Base-by-base conservation (phyloP, 2,888 invertebrate species). In the Drosophila mettleri region DNA sequence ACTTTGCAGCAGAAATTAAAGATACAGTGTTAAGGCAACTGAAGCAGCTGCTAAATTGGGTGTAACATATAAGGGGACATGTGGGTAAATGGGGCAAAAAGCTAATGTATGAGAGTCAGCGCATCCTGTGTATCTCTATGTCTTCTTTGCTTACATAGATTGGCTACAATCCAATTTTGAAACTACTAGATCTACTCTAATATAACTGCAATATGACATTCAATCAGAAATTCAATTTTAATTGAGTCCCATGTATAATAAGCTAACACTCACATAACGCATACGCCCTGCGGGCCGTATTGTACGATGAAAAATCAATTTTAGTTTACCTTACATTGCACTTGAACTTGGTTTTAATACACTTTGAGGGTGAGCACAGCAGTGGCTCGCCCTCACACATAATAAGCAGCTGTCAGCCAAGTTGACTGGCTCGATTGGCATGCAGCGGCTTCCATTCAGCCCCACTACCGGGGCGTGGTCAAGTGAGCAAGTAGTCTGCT, bases 271-370 rank as follows among this genome's bases (percentile, higher is more conserved):
- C n/a, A 6, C 12, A 14, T 48, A 20, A 29, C 10, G 62, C 48
- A 60, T 53, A 54, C 57, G 61, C 46, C 80, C 36, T 62, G 41
- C 36, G 38, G 14, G 38, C 34, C n/a, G 0, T 3, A 6, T 20
- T 18, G 12, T 27, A 16, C 24, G 27, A n/a, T 54, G 6, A 3
- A 46, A 78, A 75, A 79, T 72, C 75, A 69, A 72, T 75, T 72
- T 68, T 1, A 29, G 38, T 39, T 71, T 59, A 39, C 34, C 24
- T 65, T 61, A 48, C 57, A 55, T 69, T 74, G 71, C 59, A 69
- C 69, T 60, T 76, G 66, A 78, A 78, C 66, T 75, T 78, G 69
- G 75, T 67, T 66, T 59, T 54, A 33, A 51, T 60, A 61, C 66
- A 38, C 34, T 29, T 34, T 36, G 63, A 59, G 46, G 60, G 20